Conservation (phyloP, 2,888 invertebrate genomes). For the Eupithecia pulchellata region DNA sequence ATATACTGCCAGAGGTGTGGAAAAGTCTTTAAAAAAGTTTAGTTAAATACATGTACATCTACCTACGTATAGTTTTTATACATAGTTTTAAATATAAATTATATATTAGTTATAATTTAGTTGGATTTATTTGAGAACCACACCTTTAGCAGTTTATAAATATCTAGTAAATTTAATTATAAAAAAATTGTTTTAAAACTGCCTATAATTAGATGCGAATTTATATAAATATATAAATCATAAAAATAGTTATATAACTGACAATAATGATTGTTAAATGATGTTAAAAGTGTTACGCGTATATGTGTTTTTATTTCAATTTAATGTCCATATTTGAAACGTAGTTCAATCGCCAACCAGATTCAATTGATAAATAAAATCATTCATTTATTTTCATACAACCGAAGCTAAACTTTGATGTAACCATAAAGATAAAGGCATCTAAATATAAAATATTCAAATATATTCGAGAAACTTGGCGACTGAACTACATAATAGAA, state of each 20-base stretch:
- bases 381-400: neutral
- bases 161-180: slow-evolving; percentile 70
- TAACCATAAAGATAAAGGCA: neutral
- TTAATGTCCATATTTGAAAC: slow-evolving; percentile 63
- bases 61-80: slow-evolving; percentile 7
- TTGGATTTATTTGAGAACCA: slow-evolving; percentile 44
- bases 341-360: slow-evolving; percentile 71
- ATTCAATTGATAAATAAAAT: neutral
- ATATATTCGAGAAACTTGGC: slow-evolving; percentile 58
- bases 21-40: slow-evolving; percentile 21
- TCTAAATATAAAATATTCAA: neutral
- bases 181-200: slow-evolving; percentile 83
- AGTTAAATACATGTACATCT: slow-evolving; percentile 6
- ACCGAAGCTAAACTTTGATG: neutral
- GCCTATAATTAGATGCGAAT: slow-evolving; percentile 84
- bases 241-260: slow-evolving; percentile 85
- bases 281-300: slow-evolving; percentile 84
- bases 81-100: slow-evolving; percentile 7
- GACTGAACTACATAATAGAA: slow-evolving; percentile 70
- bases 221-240: slow-evolving; percentile 82
- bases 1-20: slow-evolving; percentile 59
- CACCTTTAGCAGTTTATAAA: slow-evolving; percentile 62
- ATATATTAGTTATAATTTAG: slow-evolving; percentile 3
- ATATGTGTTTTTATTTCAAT: slow-evolving; percentile 75
- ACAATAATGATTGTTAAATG: slow-evolving; percentile 86